These are phyloP conservation scores for Mustela nigripes DNA, from an alignment of 2,113 vertebrate genomes.

Conservation along the genomic window DNA sequence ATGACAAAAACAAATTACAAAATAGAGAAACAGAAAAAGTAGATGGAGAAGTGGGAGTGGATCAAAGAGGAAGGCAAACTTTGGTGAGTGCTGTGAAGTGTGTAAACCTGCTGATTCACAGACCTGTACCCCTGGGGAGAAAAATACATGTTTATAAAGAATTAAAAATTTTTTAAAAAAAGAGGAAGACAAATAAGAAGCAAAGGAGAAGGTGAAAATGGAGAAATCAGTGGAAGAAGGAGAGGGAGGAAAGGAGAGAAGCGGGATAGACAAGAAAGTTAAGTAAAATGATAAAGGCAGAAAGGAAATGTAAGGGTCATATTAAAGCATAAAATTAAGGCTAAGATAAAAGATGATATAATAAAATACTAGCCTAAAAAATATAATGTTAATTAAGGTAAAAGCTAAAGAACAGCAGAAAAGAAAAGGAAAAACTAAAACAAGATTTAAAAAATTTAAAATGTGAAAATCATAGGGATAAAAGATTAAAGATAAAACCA, in stretches of 20 bases:
- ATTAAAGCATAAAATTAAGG: constrained; percentile 39
- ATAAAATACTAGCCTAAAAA: constrained; percentile 2
- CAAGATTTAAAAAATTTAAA: not conserved
- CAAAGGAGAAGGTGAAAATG: not conserved
- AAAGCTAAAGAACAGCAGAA: constrained; percentile 26
- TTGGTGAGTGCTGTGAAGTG: no score
- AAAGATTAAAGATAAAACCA: constrained; percentile 67
- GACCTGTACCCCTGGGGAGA: no score
- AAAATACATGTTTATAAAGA: no score
- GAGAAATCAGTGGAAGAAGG: not conserved
- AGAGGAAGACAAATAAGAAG: not conserved
- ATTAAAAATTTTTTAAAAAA: not conserved
- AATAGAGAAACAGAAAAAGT: not conserved
- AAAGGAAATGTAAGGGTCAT: not conserved
- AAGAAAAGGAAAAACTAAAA: constrained; percentile 28
- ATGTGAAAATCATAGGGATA: constrained; percentile 16
- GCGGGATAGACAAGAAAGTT: not conserved
- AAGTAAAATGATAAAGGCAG: not conserved
- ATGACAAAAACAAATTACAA: constrained; percentile 3
- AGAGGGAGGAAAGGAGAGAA: not conserved
- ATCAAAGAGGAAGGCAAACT: not conserved
- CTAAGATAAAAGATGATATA: not conserved
- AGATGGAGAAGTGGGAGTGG: not conserved
- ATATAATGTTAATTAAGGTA: not conserved
- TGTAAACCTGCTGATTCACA: no score